Percentiles rank a stretch among this genome's conserved stretches.
phyloP scores from a whole-genome alignment of 2,888 invertebrate genomes.

The Linnaemya tessellans region DNA sequence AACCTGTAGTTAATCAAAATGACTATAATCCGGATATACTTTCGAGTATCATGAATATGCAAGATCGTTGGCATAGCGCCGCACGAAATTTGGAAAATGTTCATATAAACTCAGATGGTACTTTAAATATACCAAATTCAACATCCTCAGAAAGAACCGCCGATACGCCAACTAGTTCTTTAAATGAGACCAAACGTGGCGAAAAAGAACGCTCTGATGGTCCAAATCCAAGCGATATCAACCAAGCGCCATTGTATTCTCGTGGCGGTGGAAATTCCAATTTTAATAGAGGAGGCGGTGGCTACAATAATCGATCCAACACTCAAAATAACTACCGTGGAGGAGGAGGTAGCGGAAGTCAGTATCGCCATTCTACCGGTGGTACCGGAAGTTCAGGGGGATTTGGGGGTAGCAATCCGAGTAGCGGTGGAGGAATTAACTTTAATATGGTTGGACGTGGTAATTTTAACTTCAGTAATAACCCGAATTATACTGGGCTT shows the following conservation, averaged over 20 bases:
- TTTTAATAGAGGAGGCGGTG: conserved; percentile 80
- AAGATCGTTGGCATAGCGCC: conserved; percentile 88
- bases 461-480: conserved; percentile 76
- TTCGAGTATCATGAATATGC: conserved; percentile 88
- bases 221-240: conserved; percentile 71
- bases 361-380: conserved; percentile 76
- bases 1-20: conserved; percentile 47
- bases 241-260: conserved; percentile 87
- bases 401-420: conserved; percentile 51
- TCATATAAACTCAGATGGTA: conserved; percentile 85
- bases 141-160: not conserved
- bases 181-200: conserved; percentile 13
- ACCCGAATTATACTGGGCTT: conserved; percentile 71
- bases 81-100: conserved; percentile 85
- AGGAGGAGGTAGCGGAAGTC: conserved; percentile 74
- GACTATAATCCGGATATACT: conserved; percentile 85
- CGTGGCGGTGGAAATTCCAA: conserved; percentile 84
- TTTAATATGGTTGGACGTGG: conserved; percentile 75
- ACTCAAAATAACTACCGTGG: conserved; percentile 77
- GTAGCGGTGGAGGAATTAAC: conserved; percentile 58
- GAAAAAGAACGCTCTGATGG: conserved; percentile 29
- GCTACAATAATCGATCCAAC: conserved; percentile 78
- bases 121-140: conserved; percentile 84
- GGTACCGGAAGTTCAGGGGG: conserved; percentile 52
- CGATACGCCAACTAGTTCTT: not conserved